Conservation (phyloP, 2,888 invertebrate genomes). For the Sialis fuliginosa region DNA sequence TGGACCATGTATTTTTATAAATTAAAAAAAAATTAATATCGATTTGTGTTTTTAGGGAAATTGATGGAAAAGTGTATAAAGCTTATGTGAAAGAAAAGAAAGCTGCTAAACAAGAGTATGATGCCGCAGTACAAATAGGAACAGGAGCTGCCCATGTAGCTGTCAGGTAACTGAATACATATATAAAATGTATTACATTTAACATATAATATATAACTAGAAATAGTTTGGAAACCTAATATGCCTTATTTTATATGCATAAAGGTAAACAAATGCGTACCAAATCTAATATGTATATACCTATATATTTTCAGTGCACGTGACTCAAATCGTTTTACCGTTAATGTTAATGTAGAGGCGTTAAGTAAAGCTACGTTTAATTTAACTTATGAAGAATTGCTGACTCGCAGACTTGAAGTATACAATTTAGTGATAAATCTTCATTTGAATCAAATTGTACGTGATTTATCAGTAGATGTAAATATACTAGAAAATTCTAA, state of each 20-base stretch:
- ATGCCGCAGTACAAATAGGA: slow-evolving; percentile 36
- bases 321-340: slow-evolving; percentile 51
- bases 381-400: slow-evolving; percentile 53
- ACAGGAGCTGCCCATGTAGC: slow-evolving; percentile 40
- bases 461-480: slow-evolving; percentile 42
- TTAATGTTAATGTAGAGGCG: slow-evolving; percentile 47
- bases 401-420: slow-evolving; percentile 39
- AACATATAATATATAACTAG: too few species aligned
- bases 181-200: too few species aligned
- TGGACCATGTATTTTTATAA: too few species aligned
- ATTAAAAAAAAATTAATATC: too few species aligned
- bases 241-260: too few species aligned
- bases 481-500: slow-evolving; percentile 43
- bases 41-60: slow-evolving; percentile 28
- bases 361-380: slow-evolving; percentile 44
- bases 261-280: too few species aligned
- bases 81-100: slow-evolving; percentile 47
- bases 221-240: too few species aligned
- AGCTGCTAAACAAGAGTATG: slow-evolving; percentile 37
- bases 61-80: slow-evolving; percentile 40
- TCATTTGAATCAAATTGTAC: slow-evolving; percentile 46
- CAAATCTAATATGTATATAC: too few species aligned
- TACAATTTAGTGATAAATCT: slow-evolving; percentile 53
- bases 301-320: slow-evolving; percentile 33
- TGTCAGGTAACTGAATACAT: slow-evolving; percentile 24